These are phyloP conservation scores for Cecropterus lyciades DNA, from an alignment of 1,140 invertebrate genomes.

Conservation along the genomic window DNA sequence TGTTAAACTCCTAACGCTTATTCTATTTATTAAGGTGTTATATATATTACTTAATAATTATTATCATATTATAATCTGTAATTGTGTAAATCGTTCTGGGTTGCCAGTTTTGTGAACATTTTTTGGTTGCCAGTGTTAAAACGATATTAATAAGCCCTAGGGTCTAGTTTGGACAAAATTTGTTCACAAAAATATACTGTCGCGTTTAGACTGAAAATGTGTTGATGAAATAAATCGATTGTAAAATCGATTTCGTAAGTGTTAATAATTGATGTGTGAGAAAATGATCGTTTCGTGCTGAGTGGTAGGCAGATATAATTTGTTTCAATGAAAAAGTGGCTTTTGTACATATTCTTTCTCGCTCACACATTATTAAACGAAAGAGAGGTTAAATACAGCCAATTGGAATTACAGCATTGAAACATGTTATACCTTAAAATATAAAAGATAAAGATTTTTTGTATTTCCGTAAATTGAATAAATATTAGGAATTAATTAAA, in stretches of 20 bases:
- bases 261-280: too few species aligned
- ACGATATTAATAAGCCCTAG: too few species aligned
- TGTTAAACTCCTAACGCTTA: conserved; percentile 68
- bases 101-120: conserved; percentile 50
- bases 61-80: not conserved
- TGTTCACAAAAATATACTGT: conserved; percentile 24
- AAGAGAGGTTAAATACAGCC: too few species aligned
- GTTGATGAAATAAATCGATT: conserved; percentile 1
- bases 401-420: too few species aligned
- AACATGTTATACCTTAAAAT: too few species aligned
- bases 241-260: too few species aligned
- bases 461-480: too few species aligned
- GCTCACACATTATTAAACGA: too few species aligned
- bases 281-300: conserved; percentile 18
- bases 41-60: conserved; percentile 34
- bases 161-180: not conserved
- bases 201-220: conserved; percentile 28
- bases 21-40: conserved; percentile 45
- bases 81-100: conserved; percentile 38
- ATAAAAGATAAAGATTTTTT: too few species aligned
- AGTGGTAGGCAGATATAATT: not conserved
- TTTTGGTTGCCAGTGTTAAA: conserved; percentile 21
- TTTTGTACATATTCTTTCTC: too few species aligned
- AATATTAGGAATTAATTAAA: too few species aligned
- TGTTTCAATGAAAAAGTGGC: too few species aligned